phyloP scores from a whole-genome alignment of 2,797 vertebrate species.

The Rhynchonycteris naso region DNA sequence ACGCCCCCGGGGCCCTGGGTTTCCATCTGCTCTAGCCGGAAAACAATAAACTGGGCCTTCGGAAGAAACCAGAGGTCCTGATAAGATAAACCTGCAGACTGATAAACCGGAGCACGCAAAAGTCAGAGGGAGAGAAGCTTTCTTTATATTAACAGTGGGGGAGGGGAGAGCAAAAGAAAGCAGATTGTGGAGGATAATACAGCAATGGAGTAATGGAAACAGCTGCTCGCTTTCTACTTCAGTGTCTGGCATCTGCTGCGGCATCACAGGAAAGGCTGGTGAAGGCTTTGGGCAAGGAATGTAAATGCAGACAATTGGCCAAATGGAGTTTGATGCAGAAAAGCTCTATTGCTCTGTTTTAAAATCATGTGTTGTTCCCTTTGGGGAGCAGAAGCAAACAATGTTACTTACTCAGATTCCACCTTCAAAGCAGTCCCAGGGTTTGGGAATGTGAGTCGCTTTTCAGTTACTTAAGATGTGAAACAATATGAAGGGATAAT shows the following conservation, averaged over 20 bases:
- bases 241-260: conserved; percentile 76
- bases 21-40: background rate
- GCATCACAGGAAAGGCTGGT: conserved; percentile 76
- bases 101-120: background rate
- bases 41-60: background rate
- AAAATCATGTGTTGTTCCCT: conserved; percentile 52
- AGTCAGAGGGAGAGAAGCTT: background rate
- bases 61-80: background rate
- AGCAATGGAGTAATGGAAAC: conserved; percentile 78
- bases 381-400: conserved; percentile 30
- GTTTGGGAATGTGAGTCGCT: background rate
- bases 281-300: conserved; percentile 78
- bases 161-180: conserved; percentile 48
- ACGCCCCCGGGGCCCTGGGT: background rate
- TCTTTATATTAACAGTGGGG: conserved; percentile 21
- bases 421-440: conserved; percentile 36
- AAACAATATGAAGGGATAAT: background rate
- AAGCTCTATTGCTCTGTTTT: conserved; percentile 58
- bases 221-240: conserved; percentile 82
- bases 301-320: conserved; percentile 77
- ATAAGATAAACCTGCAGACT: conserved; percentile 50
- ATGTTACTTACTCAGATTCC: background rate
- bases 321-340: conserved; percentile 60
- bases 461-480: conserved; percentile 9
- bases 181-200: conserved; percentile 68